Evolutionary conservation across 2,888 invertebrate species (phyloP), one percentile per base, ranked within the genome.

Genomic region (Pachymerium ferrugineum): DNA sequence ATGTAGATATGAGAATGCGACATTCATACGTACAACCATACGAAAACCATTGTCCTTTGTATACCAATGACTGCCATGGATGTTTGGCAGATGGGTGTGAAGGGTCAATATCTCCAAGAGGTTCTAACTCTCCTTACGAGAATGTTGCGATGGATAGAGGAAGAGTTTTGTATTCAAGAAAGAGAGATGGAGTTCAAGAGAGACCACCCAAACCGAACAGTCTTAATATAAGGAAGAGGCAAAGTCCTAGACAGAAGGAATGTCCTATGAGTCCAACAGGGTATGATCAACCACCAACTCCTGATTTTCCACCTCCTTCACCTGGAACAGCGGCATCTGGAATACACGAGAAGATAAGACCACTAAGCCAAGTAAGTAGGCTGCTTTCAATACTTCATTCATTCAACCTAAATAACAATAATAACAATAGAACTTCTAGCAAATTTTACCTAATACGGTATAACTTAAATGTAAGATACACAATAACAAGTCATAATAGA

Each of bases 301-400:
- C 95, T 0, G 94, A 95, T 79, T 94, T 94, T 84, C 94, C 95
- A 3, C 95, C 96, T 1, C 96, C 96, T 0, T 90, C 93, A 10
- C 93, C 95, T 3, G 87, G 88, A 79, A 93, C 94, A 78, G 95
- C 96, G 0, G 92, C 93, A 83, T 89, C 88, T 83, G 90, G 91
- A 80, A 96, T 96, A 79, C 91, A 93, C 81, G 92, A 93, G 81
- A 88, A 92, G 83, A 94, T 96, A 80, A 87, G 93, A 80, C 94
- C 94, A 22, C 84, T 93, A 75, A 93, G 92, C 85, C 92, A 93
- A 90, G 94, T 94, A 76, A 72, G 75, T n/a, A n/a, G 14, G 8
- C 14, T 35, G 14, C 14, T 35, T 35, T 35, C 14, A 35, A 35
- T 35, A 10, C 14, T 35, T 35, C 8, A 10, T 35, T 35, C 8